Conservation (phyloP, 2,888 invertebrate genomes). For the Prosapia bicincta region DNA sequence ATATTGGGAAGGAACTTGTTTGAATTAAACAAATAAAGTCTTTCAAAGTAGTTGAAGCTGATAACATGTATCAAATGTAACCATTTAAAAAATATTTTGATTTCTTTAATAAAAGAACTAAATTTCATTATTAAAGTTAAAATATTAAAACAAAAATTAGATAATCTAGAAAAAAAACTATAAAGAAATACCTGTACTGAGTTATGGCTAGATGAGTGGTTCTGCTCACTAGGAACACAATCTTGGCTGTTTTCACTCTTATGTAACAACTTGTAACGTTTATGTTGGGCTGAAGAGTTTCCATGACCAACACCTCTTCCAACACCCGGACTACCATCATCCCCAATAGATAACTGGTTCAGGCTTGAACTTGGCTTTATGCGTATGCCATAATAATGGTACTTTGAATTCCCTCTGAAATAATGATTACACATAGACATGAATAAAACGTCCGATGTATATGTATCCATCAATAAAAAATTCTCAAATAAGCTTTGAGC, state of each 20-base stretch:
- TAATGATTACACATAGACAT: no score
- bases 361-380: conserved; percentile 84
- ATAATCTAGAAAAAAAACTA: no score
- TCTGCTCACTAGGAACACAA: conserved; percentile 17
- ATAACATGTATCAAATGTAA: no score
- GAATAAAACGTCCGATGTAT: neutral
- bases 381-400: conserved; percentile 99
- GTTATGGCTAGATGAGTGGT: conserved; percentile 22
- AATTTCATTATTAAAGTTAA: no score
- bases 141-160: no score
- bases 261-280: conserved; percentile 15
- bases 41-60: no score
- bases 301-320: neutral
- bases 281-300: conserved; percentile 5
- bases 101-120: no score
- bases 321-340: conserved; percentile 47
- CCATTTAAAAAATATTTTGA: no score
- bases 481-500: no score
- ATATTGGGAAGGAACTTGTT: no score
- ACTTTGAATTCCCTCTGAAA: conserved; percentile 91
- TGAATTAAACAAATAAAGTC: no score
- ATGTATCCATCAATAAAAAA: neutral
- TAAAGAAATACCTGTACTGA: conserved; percentile 10
- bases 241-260: conserved; percentile 15
- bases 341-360: conserved; percentile 52